These are phyloP conservation scores for Coendou prehensilis DNA, from an alignment of 2,797 vertebrate species.

Conservation along the genomic window DNA sequence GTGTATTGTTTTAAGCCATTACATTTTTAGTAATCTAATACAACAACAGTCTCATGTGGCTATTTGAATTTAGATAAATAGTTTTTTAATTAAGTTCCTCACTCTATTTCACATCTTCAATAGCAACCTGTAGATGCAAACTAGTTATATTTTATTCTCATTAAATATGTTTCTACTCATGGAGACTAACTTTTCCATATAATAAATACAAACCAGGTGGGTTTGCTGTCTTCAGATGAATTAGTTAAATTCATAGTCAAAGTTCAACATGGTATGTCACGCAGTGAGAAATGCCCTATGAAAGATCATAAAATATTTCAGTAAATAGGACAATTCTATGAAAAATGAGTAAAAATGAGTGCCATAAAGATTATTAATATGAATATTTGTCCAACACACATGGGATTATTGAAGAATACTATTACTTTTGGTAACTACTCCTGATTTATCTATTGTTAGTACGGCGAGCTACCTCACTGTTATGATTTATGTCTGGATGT, in stretches of 20 bases:
- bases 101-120: neutral
- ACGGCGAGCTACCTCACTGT: neutral
- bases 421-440: neutral
- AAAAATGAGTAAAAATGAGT: neutral
- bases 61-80: slow-evolving; percentile 8
- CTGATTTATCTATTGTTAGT: neutral
- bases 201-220: neutral
- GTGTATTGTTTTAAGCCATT: neutral
- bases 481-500: neutral
- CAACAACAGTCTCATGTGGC: neutral
- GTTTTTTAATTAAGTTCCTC: neutral
- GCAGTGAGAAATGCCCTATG: neutral
- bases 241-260: neutral
- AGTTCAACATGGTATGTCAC: slow-evolving; percentile 1
- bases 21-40: neutral
- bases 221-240: neutral
- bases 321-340: neutral
- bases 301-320: neutral
- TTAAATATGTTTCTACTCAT: neutral
- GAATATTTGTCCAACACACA: neutral
- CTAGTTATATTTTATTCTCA: neutral
- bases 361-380: neutral
- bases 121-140: neutral
- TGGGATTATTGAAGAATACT: neutral
- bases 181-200: neutral